Evolutionary conservation across 2,888 invertebrate species (phyloP).

Genomic region (Ceraclea dissimilis): DNA sequence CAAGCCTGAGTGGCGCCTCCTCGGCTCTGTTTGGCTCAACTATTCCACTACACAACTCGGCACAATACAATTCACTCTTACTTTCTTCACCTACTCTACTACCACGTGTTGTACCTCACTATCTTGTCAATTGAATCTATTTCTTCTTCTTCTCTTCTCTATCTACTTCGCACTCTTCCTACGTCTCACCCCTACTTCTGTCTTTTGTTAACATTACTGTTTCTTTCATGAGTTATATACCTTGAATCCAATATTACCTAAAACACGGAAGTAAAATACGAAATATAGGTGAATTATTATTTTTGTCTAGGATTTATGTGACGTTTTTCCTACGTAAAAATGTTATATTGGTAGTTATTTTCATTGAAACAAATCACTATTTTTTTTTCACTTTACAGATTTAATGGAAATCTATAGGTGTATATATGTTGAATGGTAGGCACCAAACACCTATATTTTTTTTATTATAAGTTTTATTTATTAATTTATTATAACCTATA

Average conservation of each 20-base stretch:
- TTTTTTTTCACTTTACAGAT: too few relatives aligned
- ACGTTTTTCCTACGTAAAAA: too few relatives aligned
- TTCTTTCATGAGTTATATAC: neutral
- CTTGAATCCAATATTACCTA: neutral
- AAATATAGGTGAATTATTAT: too few relatives aligned
- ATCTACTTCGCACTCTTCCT: neutral
- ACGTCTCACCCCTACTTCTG: neutral
- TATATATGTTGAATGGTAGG: too few relatives aligned
- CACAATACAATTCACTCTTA: neutral
- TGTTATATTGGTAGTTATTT: too few relatives aligned
- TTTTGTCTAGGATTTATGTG: too few relatives aligned
- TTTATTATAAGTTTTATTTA: too few relatives aligned
- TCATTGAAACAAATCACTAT: too few relatives aligned
- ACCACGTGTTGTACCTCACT: conserved; percentile 17
- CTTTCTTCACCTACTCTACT: neutral
- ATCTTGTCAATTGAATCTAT: neutral
- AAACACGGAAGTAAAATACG: too few relatives aligned
- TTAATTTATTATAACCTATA: too few relatives aligned
- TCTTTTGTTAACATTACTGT: neutral
- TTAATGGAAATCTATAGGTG: too few relatives aligned
- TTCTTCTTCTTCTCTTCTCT: neutral
- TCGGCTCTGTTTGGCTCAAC: conserved; percentile 5
- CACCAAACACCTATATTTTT: too few relatives aligned
- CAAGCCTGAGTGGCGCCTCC: conserved; percentile 73
- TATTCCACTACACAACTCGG: neutral